These are phyloP conservation scores for Dasyprocta punctata DNA, from an alignment of 2,113 vertebrate species.

Conservation along the genomic window DNA sequence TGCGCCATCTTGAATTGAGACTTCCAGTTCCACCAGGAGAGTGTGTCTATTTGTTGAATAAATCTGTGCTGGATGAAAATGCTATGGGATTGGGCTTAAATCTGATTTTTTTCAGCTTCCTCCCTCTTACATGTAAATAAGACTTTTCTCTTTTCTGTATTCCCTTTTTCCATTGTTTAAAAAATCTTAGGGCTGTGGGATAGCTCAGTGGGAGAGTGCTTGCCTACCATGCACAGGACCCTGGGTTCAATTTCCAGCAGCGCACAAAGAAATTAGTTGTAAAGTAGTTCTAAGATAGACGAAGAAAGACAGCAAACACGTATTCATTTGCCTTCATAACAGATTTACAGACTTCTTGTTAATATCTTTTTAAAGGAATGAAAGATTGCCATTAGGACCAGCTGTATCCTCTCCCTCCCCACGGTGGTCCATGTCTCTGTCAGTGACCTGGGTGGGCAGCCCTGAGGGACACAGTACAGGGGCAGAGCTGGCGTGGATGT, in stretches of 20 bases:
- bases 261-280: background rate
- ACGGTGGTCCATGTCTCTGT: fast-evolving
- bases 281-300: fast-evolving
- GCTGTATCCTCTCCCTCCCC: fast-evolving
- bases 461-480: too few relatives aligned
- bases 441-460: background rate
- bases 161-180: background rate
- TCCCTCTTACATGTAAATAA: background rate
- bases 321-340: fast-evolving
- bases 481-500: background rate
- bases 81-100: background rate
- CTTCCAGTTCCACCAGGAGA: background rate
- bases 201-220: background rate
- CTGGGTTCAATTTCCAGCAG: background rate
- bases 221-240: background rate
- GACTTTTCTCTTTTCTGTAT: background rate
- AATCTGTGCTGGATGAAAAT: background rate
- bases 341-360: background rate
- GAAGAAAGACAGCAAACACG: background rate
- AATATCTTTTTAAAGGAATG: background rate
- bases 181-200: too few relatives aligned
- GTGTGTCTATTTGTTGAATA: too few relatives aligned
- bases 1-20: background rate
- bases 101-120: background rate
- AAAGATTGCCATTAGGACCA: fast-evolving